Evolutionary conservation across 2,888 invertebrate genomes (phyloP).

Genomic region (Parnassius orleans): DNA sequence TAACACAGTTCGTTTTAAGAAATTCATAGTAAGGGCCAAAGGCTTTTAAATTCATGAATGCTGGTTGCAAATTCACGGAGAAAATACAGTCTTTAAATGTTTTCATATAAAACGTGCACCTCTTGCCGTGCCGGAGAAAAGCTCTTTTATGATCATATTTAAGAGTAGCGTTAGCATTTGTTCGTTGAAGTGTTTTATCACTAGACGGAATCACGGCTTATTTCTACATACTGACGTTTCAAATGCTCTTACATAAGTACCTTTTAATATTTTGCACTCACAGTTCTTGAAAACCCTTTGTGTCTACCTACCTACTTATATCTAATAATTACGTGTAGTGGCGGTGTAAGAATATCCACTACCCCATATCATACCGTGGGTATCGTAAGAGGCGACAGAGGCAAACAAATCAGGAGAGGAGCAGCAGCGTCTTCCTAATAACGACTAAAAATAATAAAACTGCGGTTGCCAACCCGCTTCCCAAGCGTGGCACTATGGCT

Average conservation of each 20-base stretch:
- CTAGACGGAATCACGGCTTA: slow-evolving; percentile 11
- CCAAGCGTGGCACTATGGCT: too few relatives aligned
- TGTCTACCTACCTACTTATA: too few relatives aligned
- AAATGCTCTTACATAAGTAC: slow-evolving; percentile 18
- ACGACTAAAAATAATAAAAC: too few relatives aligned
- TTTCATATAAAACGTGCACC: slow-evolving; percentile 48
- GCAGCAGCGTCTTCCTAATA: too few relatives aligned
- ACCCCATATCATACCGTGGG: too few relatives aligned
- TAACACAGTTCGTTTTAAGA: not conserved
- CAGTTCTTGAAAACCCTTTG: too few relatives aligned
- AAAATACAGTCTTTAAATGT: slow-evolving; percentile 33
- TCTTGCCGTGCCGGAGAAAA: slow-evolving; percentile 41
- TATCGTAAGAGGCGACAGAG: too few relatives aligned
- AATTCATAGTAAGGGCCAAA: not conserved
- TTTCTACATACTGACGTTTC: slow-evolving; percentile 9
- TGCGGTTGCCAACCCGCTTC: too few relatives aligned
- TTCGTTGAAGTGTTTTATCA: slow-evolving; percentile 31
- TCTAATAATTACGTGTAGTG: too few relatives aligned
- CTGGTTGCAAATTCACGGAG: slow-evolving; percentile 28
- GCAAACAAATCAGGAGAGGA: too few relatives aligned
- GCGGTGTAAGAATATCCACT: too few relatives aligned
- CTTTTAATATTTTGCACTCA: not conserved
- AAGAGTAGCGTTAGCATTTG: slow-evolving; percentile 33
- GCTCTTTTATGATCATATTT: slow-evolving; percentile 34
- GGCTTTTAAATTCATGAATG: slow-evolving; percentile 23